Evolutionary conservation across 2,888 invertebrate species (phyloP).

Genomic region (Apodemia mormo): DNA sequence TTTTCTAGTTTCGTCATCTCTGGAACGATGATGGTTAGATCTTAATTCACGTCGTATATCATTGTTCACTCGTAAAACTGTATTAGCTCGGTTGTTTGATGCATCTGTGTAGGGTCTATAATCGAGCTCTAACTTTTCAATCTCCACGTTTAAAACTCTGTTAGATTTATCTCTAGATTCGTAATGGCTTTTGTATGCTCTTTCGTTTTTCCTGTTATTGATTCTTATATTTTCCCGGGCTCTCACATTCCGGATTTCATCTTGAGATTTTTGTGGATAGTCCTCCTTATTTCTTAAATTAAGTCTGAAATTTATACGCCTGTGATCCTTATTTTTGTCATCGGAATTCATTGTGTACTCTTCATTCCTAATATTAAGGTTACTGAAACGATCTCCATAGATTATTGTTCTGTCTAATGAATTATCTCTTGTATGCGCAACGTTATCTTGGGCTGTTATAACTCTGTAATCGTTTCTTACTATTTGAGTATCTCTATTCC

Average conservation of each 20-base stretch:
- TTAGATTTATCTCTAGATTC: not conserved
- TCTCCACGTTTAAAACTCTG: not conserved
- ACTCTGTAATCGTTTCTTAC: not conserved
- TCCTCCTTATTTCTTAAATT: not conserved
- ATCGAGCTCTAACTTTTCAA: not conserved
- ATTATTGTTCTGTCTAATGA: not conserved
- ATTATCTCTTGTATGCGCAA: not conserved
- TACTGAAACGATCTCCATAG: not conserved
- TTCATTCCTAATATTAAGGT: not conserved
- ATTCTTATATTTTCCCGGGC: not conserved
- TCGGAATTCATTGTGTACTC: not conserved
- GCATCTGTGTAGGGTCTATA: not conserved
- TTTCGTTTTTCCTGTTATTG: not conserved
- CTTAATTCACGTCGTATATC: not conserved
- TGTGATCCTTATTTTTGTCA: not conserved
- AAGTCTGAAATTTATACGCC: not conserved
- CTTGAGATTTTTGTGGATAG: not conserved
- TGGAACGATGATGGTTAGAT: not conserved
- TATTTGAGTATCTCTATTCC: not conserved
- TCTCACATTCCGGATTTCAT: not conserved
- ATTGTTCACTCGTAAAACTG: not conserved
- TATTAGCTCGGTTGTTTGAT: not conserved
- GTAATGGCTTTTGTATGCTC: not conserved
- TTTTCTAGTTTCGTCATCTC: not conserved
- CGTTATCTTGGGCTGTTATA: not conserved